Evolutionary conservation across 2,888 invertebrate genomes (phyloP), one percentile per base, ranked within the genome.

Genomic region (Drepana falcataria): DNA sequence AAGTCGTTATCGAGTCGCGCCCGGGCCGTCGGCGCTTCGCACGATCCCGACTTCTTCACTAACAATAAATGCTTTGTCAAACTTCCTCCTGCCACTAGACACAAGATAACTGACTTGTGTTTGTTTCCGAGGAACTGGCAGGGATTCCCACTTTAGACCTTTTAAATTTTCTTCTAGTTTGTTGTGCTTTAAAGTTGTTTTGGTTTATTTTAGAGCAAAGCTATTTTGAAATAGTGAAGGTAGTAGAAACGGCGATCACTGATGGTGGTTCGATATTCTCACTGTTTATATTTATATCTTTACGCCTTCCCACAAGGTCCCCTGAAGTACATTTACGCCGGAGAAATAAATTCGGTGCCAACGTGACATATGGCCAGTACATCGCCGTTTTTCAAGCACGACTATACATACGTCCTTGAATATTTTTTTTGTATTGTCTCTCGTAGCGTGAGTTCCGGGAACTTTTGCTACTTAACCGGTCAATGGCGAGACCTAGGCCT

Each of bases 11-110:
- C 87, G 77, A 70, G 59, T 58, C 60, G 60, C 67, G 73, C 71
- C 68, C 69, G 66, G 62, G 61, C 65, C 68, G 73, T 68, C 63
- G 41, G 51, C 51, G 33, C 37, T 3, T 61, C 60, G 61, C 66
- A 66, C 66, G 68, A 66, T 68, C 63, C 65, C 60, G 69, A 72
- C 73, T 80, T 79, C 79, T 83, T 79, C 73, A 68, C 79, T 69
- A 77, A 87, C 83, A 85, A 86, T 85, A 87, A 87, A 85, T 80
- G 83, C 80, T 85, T 83, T 86, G 84, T 83, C 85, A 85, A 87
- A 87, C 78, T 87, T 81, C 63, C 66, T 65, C 74, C 63, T 59
- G 53, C 53, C 54, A 47, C 69, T 61, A 62, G 71, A 67, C 67
- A 68, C 60, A 73, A 81, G 84, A 85, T 85, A 86, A 83, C 79